Evolutionary conservation across 1,140 invertebrate genomes (phyloP), one percentile per base, ranked within the genome.

Genomic region (Apis cerana): DNA sequence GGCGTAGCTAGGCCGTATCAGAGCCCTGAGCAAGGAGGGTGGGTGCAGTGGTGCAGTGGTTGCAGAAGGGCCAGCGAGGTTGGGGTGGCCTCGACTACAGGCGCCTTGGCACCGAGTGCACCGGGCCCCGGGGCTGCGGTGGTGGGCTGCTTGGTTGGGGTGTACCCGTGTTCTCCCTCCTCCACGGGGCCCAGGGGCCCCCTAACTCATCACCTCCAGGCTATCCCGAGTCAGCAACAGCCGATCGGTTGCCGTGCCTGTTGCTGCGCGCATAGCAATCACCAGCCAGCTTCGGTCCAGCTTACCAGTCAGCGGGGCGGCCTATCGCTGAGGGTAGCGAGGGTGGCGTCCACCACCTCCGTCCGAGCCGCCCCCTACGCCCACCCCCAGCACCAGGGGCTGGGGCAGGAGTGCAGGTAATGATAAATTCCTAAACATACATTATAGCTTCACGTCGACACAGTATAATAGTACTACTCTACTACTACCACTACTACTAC

Each of bases 101-200:
- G 91, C 90, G 83, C 90, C 90, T 93, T 94, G 92, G 91, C 92
- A 93, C 93, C 92, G 77, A 93, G 90, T 87, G 87, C 90, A 90
- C 85, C 91, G 91, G 93, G 92, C 88, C 92, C 92, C 90, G 93
- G 92, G 89, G 91, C 93, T 90, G 91, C 92, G 85, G 92, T 95
- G 91, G 94, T 95, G 91, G 94, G 95, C 91, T 95, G 94, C 91
- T 92, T 95, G 86, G 93, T 95, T 91, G 94, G 95, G 85, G 94
- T 95, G 90, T 95, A 95, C 90, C 94, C 94, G 87, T 94, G 93
- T 89, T 92, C 92, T 85, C 83, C 85, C 80, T 90, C 92, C 75
- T 93, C 93, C 72, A 92, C 93, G 94, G 94, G 91, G 94, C 94
- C 93, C 92, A 94, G 94, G 93, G 94, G 92, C 94, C 94, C 92